These are phyloP conservation scores for Scaptomyza pallida DNA, from an alignment of 1,140 invertebrate genomes.

Conservation along the genomic window DNA sequence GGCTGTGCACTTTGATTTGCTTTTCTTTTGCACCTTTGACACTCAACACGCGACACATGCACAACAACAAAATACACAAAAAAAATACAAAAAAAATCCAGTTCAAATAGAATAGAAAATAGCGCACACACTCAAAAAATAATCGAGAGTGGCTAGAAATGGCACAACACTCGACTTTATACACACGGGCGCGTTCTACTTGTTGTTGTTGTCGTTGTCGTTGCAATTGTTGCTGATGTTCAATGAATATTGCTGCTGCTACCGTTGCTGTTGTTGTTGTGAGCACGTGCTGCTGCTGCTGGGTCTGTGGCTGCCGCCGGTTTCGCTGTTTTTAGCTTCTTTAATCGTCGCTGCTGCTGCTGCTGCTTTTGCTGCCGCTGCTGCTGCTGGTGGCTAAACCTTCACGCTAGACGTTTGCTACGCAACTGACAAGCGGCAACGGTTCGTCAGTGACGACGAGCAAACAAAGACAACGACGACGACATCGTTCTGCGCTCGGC, in stretches of 20 bases:
- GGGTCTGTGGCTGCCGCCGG: slow-evolving; percentile 20
- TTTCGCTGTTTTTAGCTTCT: background rate
- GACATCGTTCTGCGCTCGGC: too few species aligned
- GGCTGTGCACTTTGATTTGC: slow-evolving; percentile 51
- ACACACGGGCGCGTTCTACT: slow-evolving; percentile 22
- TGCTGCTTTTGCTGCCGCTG: slow-evolving; percentile 15
- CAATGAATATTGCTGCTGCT: slow-evolving; percentile 15
- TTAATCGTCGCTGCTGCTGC: slow-evolving; percentile 11
- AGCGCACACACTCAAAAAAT: slow-evolving; percentile 23
- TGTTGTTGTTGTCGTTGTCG: too few species aligned
- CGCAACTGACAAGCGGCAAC: slow-evolving; percentile 61
- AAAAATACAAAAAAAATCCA: background rate
- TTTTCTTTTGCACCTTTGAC: slow-evolving; percentile 51
- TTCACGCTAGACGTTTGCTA: slow-evolving; percentile 72
- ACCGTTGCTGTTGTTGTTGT: slow-evolving; percentile 20
- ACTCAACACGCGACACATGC: slow-evolving; percentile 54
- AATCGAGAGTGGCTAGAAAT: slow-evolving; percentile 12
- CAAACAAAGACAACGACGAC: background rate
- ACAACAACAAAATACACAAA: slow-evolving; percentile 25
- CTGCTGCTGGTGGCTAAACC: slow-evolving; percentile 55
- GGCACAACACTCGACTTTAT: slow-evolving; percentile 27
- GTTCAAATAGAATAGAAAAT: slow-evolving; percentile 16
- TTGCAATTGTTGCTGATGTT: slow-evolving; percentile 6
- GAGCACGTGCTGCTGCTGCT: slow-evolving; percentile 29
- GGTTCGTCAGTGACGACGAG: slow-evolving; percentile 23